A percentile compares a stretch with the other conserved stretches of the same genome.
These are phyloP conservation scores for Drosophila sulfurigaster DNA, from an alignment of 1,140 invertebrate genomes.

Conservation along the genomic window DNA sequence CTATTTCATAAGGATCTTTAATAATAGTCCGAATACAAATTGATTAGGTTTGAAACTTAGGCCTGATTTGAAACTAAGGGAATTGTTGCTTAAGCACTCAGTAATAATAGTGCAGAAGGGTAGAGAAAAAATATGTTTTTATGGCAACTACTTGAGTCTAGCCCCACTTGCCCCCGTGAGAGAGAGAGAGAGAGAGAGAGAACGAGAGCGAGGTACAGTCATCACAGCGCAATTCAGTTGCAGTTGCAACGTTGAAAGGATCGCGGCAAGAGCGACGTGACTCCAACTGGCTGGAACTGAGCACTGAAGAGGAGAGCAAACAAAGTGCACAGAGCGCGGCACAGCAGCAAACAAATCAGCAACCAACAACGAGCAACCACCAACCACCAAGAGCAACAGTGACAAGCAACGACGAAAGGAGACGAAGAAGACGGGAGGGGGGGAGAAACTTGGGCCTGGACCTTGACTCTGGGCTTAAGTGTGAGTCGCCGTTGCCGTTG, in stretches of 20 bases:
- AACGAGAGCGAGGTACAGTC: slow-evolving; percentile 56
- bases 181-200: no score
- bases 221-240: slow-evolving; percentile 3
- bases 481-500: not conserved
- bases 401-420: not conserved
- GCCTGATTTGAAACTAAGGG: no score
- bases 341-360: slow-evolving; percentile 48
- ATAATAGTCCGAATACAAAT: no score
- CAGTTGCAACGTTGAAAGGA: slow-evolving; percentile 44
- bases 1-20: no score
- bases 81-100: no score
- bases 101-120: not conserved
- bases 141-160: slow-evolving; percentile 5
- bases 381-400: not conserved
- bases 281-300: slow-evolving; percentile 19
- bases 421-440: not conserved
- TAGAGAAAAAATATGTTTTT: no score
- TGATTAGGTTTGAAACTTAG: no score
- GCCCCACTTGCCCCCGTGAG: not conserved
- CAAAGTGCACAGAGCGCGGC: slow-evolving; percentile 39
- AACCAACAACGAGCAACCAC: not conserved
- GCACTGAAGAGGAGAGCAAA: slow-evolving; percentile 29
- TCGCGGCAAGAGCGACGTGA: slow-evolving; percentile 32
- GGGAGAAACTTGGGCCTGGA: slow-evolving; percentile 20
- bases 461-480: slow-evolving; percentile 38